A percentile compares a stretch with the other conserved stretches of the same genome.
These are phyloP conservation scores for Calliopum simillimum DNA, from an alignment of 2,888 invertebrate species.

Conservation along the genomic window DNA sequence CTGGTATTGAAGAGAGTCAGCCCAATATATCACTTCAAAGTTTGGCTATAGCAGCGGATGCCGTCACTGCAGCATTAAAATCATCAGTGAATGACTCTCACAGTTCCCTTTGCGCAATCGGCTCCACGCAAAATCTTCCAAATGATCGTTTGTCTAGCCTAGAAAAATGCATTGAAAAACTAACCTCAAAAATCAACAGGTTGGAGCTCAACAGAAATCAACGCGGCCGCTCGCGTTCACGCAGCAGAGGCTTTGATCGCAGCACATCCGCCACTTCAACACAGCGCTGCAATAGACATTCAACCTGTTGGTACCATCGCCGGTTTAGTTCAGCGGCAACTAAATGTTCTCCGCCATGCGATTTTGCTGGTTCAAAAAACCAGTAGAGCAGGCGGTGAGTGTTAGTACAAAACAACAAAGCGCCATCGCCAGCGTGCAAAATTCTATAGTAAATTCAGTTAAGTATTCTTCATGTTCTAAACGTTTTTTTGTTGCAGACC, in stretches of 20 bases:
- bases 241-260: not conserved
- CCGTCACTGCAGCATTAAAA: not conserved
- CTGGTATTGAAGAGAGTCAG: no score
- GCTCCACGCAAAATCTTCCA: no score
- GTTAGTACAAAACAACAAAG: no score
- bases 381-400: no score
- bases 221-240: not conserved
- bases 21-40: not conserved
- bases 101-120: no score
- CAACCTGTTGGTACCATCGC: constrained; percentile 3
- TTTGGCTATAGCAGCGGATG: constrained; percentile 2
- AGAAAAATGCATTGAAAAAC: no score
- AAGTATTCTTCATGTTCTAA: constrained; percentile 9
- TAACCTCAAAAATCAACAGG: no score
- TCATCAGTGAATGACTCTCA: no score
- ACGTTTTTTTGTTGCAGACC: constrained; percentile 1
- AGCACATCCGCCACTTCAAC: not conserved
- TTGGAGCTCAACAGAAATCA: constrained; percentile 4
- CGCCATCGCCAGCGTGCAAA: no score
- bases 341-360: no score
- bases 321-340: constrained; percentile 2
- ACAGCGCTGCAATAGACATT: not conserved
- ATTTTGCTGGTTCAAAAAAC: no score
- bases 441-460: not conserved
- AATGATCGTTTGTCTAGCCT: no score